Evolutionary conservation across 2,888 invertebrate genomes (phyloP), one percentile per base, ranked within the genome.

Genomic region (Tipula lateralis): DNA sequence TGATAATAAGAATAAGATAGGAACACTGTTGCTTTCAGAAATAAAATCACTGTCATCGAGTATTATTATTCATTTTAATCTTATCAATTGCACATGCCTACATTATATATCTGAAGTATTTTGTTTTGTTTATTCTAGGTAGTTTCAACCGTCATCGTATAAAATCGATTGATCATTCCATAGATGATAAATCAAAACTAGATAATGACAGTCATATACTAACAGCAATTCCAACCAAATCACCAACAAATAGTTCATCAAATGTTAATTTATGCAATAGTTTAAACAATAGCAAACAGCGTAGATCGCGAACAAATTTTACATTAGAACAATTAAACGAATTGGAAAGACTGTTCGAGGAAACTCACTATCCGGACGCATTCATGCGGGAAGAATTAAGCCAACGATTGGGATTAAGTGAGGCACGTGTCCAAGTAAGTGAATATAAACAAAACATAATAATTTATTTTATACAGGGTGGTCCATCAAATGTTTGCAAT

Each of bases 331-430:
- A 98, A 90, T 92, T 98, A 86, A 97, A 97, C 86, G 98, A 98
- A 90, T 91, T 98, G 88, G 98, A 98, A 91, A 91, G 97, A 87
- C 92, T 98, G 85, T 98, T 98, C 90, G 98, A 98, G 89, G 98
- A 98, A 91, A 98, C 98, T 0, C 98, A 98, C 91, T 98, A 98
- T 90, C 98, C 98, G 0, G 98, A 98, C 91, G 98, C 98, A 86
- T 98, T 98, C 91, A 98, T 98, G 98, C 91, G 96, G 85, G 98
- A 98, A 90, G 98, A 98, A 88, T 93, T 98, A 83, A 97, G 97
- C 88, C 97, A 98, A 90, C 91, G 98, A 86, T 92, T 98, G 83
- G 97, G 97, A 12, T 93, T 98, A 12, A 97, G 97, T 88, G 98
- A 98, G 89, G 98, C 98, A 0, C 92, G 98, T 89, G 98, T 98